A percentile compares a stretch with the other conserved stretches of the same genome.
Evolutionary conservation across 2,888 invertebrate genomes (phyloP).

Genomic region (Pachliopta kotzebuea): DNA sequence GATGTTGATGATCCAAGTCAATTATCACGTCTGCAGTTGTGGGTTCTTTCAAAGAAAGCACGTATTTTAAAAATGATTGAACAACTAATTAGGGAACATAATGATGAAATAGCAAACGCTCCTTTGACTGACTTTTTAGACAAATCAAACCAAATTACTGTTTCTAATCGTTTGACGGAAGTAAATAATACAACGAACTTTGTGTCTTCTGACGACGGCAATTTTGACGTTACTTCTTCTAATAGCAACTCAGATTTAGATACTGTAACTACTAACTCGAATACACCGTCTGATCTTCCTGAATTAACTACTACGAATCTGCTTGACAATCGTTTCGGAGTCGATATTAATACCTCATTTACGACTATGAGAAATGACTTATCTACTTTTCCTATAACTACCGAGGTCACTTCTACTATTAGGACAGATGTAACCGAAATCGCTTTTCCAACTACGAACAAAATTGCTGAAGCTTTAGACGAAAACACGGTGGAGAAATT

Average conservation of each 20-base stretch:
- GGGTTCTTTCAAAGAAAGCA: conserved; percentile 74
- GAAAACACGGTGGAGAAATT: conserved; percentile 29
- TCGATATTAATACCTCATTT: conserved; percentile 3
- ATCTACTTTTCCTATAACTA: conserved; percentile 31
- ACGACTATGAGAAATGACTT: conserved; percentile 19
- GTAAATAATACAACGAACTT: conserved; percentile 64
- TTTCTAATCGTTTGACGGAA: conserved; percentile 62
- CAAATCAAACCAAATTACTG: conserved; percentile 49
- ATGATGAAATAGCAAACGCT: conserved; percentile 64
- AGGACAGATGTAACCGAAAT: conserved; percentile 31
- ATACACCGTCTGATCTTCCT: conserved; percentile 3
- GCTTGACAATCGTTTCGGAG: conserved; percentile 9
- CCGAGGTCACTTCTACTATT: conserved; percentile 31
- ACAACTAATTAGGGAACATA: conserved; percentile 69
- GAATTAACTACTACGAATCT: conserved; percentile 10
- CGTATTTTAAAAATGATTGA: conserved; percentile 74
- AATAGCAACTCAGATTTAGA: not conserved
- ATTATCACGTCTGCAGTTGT: conserved; percentile 63
- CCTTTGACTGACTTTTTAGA: conserved; percentile 54
- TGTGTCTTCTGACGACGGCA: conserved; percentile 43
- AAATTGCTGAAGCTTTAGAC: conserved; percentile 36
- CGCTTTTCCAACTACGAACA: conserved; percentile 32
- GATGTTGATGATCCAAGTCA: conserved; percentile 52
- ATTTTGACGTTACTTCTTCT: conserved; percentile 16
- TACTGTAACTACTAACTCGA: not conserved